Percentiles rank a stretch among this genome's conserved stretches.
phyloP scores from a whole-genome alignment of 2,113 vertebrate genomes.

The Nerophis ophidion region DNA sequence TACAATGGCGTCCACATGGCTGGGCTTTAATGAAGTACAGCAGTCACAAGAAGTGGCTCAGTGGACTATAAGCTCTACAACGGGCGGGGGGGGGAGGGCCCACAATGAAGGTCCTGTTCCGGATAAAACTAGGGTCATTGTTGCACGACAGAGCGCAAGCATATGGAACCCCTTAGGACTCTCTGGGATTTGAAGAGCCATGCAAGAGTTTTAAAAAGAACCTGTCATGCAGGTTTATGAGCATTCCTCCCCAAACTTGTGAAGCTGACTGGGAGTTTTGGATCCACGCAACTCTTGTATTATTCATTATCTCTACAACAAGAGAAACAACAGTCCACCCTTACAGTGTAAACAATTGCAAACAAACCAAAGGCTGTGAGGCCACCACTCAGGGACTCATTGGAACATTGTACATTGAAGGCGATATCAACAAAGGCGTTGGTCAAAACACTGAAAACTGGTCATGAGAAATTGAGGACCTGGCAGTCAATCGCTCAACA shows the following conservation, averaged over 20 bases:
- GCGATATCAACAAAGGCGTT: too few relatives aligned
- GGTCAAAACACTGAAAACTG: not conserved
- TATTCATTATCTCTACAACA: too few relatives aligned
- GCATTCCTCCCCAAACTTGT: slow-evolving; percentile 36
- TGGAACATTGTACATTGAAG: too few relatives aligned
- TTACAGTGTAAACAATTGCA: too few relatives aligned
- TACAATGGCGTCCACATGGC: slow-evolving; percentile 25
- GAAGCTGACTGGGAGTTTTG: slow-evolving; percentile 4
- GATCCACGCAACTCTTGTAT: too few relatives aligned
- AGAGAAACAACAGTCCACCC: too few relatives aligned
- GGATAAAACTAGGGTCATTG: slow-evolving; percentile 64
- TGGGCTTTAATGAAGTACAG: slow-evolving; percentile 52
- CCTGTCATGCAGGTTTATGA: slow-evolving; percentile 47
- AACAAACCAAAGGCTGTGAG: too few relatives aligned
- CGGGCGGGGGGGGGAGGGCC: slow-evolving; percentile 17
- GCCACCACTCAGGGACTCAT: too few relatives aligned
- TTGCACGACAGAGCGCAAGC: slow-evolving; percentile 43
- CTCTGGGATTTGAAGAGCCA: slow-evolving; percentile 41
- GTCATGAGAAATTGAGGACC: slow-evolving; percentile 36
- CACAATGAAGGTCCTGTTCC: slow-evolving; percentile 67
- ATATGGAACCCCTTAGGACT: slow-evolving; percentile 51
- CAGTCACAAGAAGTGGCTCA: slow-evolving; percentile 70
- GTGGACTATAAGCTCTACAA: slow-evolving; percentile 55
- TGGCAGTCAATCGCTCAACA: slow-evolving; percentile 43
- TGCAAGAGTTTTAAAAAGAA: slow-evolving; percentile 25